Evolutionary conservation across 2,888 invertebrate species (phyloP), one percentile per base, ranked within the genome.

Genomic region (Drosophila buzzatii): DNA sequence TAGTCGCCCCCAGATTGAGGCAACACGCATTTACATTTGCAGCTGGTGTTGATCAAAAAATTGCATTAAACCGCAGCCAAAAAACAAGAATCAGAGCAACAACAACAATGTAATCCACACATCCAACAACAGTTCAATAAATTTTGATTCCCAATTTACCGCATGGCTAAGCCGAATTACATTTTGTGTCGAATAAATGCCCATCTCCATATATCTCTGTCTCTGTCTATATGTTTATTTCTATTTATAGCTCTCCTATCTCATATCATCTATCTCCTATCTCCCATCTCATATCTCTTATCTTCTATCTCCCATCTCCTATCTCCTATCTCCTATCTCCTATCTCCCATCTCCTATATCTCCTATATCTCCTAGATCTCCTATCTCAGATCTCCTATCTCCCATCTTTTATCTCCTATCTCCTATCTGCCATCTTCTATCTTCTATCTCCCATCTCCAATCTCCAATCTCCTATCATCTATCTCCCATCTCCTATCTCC

Each of bases 41-140:
- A 55, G 60, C 42, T 64, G 49, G 52, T 58, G 68, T 65, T 72
- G 68, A 71, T 53, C 37, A 59, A 47, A 58, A 63, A 39, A 58
- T 16, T 33, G 63, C 59, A 47, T 58, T 58, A 58, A 45, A 12
- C 72, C 35, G 35, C 45, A 35, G 33, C 35, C 23, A 35, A 33
- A 45, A 31, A 49, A 16, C 42, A 14, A 6, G 16, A 56, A 56
- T 27, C 39, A 20, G 5, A 31, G 31, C 18, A 56, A 8, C 31
- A 20, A 35, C 52, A 37, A 9, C 52, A 57, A 18, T 41, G 42
- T 27, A 33, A 33, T 27, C 33, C 3, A 14, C 62, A 39, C 20
- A 39, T 23, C 9, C 23, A n/a, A 64, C 16, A 49, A n/a, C 31
- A 18, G 2, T 16, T 45, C 37, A 12, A 20, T 9, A n/a, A 62